These are phyloP conservation scores for Periophthalmus magnuspinnatus DNA, from an alignment of 2,797 vertebrate species.

Conservation along the genomic window DNA sequence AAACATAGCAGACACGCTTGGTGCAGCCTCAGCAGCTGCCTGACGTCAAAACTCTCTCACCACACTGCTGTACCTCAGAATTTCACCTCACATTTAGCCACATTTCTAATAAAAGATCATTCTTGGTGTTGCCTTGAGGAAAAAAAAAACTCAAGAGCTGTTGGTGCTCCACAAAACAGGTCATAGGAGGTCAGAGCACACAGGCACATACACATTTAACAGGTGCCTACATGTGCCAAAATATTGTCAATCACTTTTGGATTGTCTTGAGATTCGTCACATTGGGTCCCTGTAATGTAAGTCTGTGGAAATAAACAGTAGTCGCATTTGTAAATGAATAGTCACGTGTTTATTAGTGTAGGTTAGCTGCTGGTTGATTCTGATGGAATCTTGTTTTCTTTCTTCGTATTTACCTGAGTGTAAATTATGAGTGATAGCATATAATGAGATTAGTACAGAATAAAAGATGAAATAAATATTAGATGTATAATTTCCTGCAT, in stretches of 20 bases:
- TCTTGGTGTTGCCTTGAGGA: conserved; percentile 22
- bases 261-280: not conserved
- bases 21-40: not conserved
- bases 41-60: conserved; percentile 17
- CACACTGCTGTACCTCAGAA: conserved; percentile 6
- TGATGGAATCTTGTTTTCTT: not conserved
- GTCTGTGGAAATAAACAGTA: not conserved
- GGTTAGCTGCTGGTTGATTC: not conserved
- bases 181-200: conserved; percentile 17
- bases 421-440: not conserved
- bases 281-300: conserved; percentile 14
- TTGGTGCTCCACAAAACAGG: conserved; percentile 19
- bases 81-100: conserved; percentile 31
- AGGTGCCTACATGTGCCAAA: not conserved
- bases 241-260: conserved; percentile 5
- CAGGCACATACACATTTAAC: not conserved
- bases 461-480: not conserved
- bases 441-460: not conserved
- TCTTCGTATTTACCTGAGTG: not conserved
- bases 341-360: not conserved
- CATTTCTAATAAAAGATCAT: conserved; percentile 13
- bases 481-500: not conserved
- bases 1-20: conserved; percentile 3
- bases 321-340: not conserved
- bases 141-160: conserved; percentile 20